phyloP scores from a whole-genome alignment of 64 coral and sea anemone species.

The Pocillopora verrucosa region DNA sequence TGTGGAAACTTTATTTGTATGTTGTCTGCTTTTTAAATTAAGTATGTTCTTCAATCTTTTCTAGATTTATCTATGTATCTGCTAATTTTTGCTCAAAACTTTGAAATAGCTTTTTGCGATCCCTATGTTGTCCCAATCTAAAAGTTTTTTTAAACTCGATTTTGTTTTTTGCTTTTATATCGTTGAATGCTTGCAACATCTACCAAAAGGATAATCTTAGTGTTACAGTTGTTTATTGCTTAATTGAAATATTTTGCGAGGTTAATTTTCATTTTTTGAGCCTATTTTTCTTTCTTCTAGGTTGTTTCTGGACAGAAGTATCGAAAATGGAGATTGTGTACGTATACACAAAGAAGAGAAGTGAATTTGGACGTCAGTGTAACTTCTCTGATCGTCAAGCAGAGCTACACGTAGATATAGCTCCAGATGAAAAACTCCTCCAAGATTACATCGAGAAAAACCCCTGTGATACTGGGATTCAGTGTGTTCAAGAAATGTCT shows the following conservation, averaged over 20 bases:
- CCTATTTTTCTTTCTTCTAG: neutral
- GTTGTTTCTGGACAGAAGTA: neutral
- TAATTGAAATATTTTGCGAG: too few species aligned
- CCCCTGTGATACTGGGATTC: constrained; percentile 97
- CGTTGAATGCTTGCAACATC: too few species aligned
- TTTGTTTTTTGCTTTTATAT: too few species aligned
- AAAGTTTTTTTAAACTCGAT: too few species aligned
- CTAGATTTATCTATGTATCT: neutral
- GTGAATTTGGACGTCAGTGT: constrained; percentile 97
- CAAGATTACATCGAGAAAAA: constrained; percentile 97
- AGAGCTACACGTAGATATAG: constrained; percentile 96
- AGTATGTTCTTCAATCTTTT: neutral
- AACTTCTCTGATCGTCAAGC: constrained; percentile 99
- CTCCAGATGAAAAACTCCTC: constrained; percentile 93
- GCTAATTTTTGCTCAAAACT: neutral
- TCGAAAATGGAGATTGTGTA: constrained; percentile 98
- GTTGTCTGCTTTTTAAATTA: constrained; percentile 1
- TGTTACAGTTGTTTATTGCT: too few species aligned
- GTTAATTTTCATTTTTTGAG: neutral
- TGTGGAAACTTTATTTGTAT: neutral
- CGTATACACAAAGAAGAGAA: constrained; percentile 99
- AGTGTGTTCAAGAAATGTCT: constrained; percentile 99
- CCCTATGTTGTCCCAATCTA: neutral
- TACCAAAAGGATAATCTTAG: too few species aligned
- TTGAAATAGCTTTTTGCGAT: neutral